A percentile compares a stretch with the other conserved stretches of the same genome.
These are phyloP conservation scores for Tachysurus fulvidraco DNA, from an alignment of 2,113 vertebrate species.

Conservation along the genomic window DNA sequence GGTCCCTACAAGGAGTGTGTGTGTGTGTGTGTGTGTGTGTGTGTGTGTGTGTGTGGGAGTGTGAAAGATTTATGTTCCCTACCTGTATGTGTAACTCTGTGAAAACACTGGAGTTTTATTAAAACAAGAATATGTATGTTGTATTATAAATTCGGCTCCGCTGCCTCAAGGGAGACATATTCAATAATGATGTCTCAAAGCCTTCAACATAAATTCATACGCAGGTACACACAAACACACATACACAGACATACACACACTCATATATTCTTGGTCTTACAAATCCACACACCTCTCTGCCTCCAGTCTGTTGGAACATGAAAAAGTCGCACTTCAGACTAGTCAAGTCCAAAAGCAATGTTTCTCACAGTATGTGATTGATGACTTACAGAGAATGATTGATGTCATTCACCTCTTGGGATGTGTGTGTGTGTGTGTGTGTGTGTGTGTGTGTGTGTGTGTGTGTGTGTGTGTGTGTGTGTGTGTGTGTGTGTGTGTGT, in stretches of 20 bases:
- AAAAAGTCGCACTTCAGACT: slow-evolving; percentile 18
- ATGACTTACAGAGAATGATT: slow-evolving; percentile 51
- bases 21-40: background rate
- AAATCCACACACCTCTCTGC: slow-evolving; percentile 13
- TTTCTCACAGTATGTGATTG: slow-evolving; percentile 42
- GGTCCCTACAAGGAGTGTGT: background rate
- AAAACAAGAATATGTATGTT: slow-evolving; percentile 28
- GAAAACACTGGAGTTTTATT: slow-evolving; percentile 10
- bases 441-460: slow-evolving; percentile 1
- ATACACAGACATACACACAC: background rate
- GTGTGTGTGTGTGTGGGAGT: background rate
- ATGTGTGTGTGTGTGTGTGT: background rate
- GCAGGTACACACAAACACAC: background rate
- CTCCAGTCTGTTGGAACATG: background rate
- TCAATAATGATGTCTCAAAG: slow-evolving; percentile 26
- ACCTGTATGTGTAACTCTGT: background rate
- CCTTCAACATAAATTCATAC: slow-evolving; percentile 1
- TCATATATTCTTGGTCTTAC: background rate
- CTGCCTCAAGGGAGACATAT: slow-evolving; percentile 26
- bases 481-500: background rate
- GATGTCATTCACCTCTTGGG: slow-evolving; percentile 34
- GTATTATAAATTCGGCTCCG: slow-evolving; percentile 25
- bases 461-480: background rate
- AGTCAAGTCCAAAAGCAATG: slow-evolving; percentile 43
- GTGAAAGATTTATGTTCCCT: slow-evolving; percentile 21